Conservation (phyloP, 2,113 vertebrate species). For the Ivindomyrus marchei region DNA sequence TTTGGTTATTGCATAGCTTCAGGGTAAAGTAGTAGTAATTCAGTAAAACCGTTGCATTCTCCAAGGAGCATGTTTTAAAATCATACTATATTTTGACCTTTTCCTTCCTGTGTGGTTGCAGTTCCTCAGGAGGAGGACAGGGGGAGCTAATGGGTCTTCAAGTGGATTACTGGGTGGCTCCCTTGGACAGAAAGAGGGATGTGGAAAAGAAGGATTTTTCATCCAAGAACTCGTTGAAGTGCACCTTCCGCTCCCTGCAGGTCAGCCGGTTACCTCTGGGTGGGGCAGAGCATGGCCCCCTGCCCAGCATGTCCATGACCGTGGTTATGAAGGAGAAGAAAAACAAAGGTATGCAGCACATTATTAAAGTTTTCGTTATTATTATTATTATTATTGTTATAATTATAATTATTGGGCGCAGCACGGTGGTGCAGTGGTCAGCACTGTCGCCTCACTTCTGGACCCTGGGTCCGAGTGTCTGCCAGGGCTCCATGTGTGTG, state of each 20-base stretch:
- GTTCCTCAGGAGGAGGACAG: slow-evolving; percentile 47
- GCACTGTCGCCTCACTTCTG: too few relatives aligned
- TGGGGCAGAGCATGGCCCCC: slow-evolving; percentile 62
- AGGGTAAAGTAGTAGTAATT: neutral
- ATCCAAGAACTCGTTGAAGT: slow-evolving; percentile 92
- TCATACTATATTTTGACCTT: neutral
- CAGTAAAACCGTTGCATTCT: neutral
- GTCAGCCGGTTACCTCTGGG: slow-evolving; percentile 87
- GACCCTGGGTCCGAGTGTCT: too few relatives aligned
- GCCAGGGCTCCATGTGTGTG: too few relatives aligned
- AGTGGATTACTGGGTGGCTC: slow-evolving; percentile 95
- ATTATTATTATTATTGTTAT: too few relatives aligned
- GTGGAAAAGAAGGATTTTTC: slow-evolving; percentile 80
- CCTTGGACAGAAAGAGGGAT: slow-evolving; percentile 80
- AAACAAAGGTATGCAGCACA: slow-evolving; percentile 75
- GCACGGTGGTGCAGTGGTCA: too few relatives aligned
- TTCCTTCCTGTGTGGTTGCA: slow-evolving; percentile 28
- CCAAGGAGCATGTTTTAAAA: neutral
- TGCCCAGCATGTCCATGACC: slow-evolving; percentile 90
- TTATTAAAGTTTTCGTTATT: neutral
- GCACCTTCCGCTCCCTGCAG: slow-evolving; percentile 98
- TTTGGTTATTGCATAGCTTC: neutral
- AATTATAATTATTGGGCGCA: too few relatives aligned
- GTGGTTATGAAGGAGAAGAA: slow-evolving; percentile 98
- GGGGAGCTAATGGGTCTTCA: slow-evolving; percentile 92